These are phyloP conservation scores for Euura saliciscinereae DNA, from an alignment of 1,140 invertebrate species.

Conservation along the genomic window DNA sequence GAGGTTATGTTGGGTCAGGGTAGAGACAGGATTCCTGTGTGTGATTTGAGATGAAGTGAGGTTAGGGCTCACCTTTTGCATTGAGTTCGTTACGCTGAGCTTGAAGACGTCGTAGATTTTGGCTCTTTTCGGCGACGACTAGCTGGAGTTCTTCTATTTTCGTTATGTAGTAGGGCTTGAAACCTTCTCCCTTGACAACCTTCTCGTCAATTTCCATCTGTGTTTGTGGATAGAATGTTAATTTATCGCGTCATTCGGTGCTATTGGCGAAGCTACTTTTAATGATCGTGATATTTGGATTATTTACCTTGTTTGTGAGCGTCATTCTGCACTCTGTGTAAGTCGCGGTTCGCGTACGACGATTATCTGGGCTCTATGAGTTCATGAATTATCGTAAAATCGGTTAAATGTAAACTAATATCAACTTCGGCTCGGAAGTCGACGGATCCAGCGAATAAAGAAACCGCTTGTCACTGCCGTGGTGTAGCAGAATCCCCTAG, in stretches of 20 bases:
- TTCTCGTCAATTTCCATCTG: constrained; percentile 89
- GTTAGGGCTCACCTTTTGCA: constrained; percentile 87
- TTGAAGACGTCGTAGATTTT: constrained; percentile 96
- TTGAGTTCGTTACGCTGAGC: constrained; percentile 99
- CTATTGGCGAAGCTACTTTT: constrained; percentile 9
- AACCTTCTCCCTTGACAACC: constrained; percentile 79
- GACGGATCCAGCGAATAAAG: too few relatives aligned
- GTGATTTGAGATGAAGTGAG: constrained; percentile 14
- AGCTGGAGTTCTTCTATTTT: constrained; percentile 97
- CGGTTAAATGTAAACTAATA: neutral
- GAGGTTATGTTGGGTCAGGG: too few relatives aligned
- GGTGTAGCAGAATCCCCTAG: neutral
- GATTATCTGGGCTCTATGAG: neutral
- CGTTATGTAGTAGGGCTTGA: constrained; percentile 93
- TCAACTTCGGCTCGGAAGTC: neutral
- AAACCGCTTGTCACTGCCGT: constrained; percentile 6
- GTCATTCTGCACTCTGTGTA: constrained; percentile 43
- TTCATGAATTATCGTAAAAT: too few relatives aligned
- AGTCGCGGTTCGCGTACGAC: neutral
- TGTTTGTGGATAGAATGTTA: constrained; percentile 36
- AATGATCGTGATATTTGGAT: constrained; percentile 16
- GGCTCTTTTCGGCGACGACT: constrained; percentile 95
- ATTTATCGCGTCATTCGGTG: constrained; percentile 10
- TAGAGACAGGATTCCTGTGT: constrained; percentile 6
- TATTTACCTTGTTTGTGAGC: constrained; percentile 50